Evolutionary conservation across 2,888 invertebrate genomes (phyloP).

Genomic region (Caenorhabditis panamensis): DNA sequence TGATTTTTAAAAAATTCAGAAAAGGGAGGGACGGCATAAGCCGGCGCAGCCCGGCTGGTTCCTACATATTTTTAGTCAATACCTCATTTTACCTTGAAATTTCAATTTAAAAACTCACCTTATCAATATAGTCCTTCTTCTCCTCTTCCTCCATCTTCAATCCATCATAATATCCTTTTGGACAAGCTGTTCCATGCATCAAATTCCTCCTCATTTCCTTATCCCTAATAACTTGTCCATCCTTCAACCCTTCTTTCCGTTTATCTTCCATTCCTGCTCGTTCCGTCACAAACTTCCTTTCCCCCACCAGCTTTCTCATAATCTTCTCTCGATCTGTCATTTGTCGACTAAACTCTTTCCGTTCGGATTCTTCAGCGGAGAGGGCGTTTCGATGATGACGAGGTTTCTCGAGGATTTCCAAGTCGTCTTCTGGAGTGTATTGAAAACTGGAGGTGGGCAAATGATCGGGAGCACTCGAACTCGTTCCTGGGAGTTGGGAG

Average conservation of each 20-base stretch:
- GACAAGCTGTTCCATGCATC: conserved; percentile 70
- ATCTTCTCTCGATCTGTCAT: conserved; percentile 30
- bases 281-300: conserved; percentile 27
- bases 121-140: conserved; percentile 67
- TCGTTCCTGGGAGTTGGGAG: no score
- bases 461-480: no score
- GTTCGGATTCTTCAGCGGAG: conserved; percentile 6
- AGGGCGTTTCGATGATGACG: conserved; percentile 18
- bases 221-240: conserved; percentile 52
- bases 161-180: conserved; percentile 71
- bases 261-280: conserved; percentile 40
- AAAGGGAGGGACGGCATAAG: background rate
- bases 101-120: conserved; percentile 58
- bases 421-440: no score
- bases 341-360: conserved; percentile 17
- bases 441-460: no score
- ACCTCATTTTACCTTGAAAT: no score
- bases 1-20: background rate
- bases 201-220: conserved; percentile 43
- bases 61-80: no score
- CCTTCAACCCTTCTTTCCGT: conserved; percentile 29
- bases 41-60: background rate
- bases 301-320: conserved; percentile 45
- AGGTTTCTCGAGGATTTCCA: no score
- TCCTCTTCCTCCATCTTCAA: conserved; percentile 64